These are phyloP conservation scores for Muscidifurax raptorellus DNA, from an alignment of 1,140 invertebrate species.

Conservation along the genomic window DNA sequence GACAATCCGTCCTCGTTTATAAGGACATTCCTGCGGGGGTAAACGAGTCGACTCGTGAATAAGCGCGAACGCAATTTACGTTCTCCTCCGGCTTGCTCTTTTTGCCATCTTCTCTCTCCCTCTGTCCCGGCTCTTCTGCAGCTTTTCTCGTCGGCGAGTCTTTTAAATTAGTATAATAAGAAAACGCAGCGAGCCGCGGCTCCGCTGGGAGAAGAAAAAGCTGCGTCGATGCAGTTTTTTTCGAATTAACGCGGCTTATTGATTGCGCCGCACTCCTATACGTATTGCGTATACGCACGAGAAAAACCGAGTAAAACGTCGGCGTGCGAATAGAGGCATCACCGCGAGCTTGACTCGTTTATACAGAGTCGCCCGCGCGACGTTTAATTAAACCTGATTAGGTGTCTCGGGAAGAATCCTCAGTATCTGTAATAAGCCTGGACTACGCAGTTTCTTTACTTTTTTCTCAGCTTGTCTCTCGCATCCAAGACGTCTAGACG, in stretches of 20 bases:
- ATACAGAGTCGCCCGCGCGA: no score
- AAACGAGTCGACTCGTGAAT: slow-evolving; percentile 47
- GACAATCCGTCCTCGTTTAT: slow-evolving; percentile 53
- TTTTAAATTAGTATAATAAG: slow-evolving; percentile 50
- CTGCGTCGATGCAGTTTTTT: slow-evolving; percentile 23
- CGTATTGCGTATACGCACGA: neutral
- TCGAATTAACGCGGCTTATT: neutral
- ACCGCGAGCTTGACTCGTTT: neutral
- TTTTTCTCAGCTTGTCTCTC: no score
- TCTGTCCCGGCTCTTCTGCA: slow-evolving; percentile 16
- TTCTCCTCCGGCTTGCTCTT: slow-evolving; percentile 8
- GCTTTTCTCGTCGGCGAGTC: neutral
- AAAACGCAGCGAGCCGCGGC: slow-evolving; percentile 36
- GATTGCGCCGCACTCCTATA: neutral
- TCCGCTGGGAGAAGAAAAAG: slow-evolving; percentile 33
- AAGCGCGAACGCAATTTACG: slow-evolving; percentile 51
- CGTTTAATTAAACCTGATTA: no score
- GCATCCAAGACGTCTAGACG: no score
- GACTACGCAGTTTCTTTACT: no score
- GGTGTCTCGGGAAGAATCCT: no score
- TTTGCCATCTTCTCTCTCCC: neutral
- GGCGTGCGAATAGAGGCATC: neutral
- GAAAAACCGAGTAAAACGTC: neutral
- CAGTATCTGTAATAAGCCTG: no score
- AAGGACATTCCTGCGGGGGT: slow-evolving; percentile 38